Percentiles rank a stretch among this genome's conserved stretches.
phyloP scores from a whole-genome alignment of 37 sponge, comb jelly and placozoan genomes.

The Eunapius fragilis region DNA sequence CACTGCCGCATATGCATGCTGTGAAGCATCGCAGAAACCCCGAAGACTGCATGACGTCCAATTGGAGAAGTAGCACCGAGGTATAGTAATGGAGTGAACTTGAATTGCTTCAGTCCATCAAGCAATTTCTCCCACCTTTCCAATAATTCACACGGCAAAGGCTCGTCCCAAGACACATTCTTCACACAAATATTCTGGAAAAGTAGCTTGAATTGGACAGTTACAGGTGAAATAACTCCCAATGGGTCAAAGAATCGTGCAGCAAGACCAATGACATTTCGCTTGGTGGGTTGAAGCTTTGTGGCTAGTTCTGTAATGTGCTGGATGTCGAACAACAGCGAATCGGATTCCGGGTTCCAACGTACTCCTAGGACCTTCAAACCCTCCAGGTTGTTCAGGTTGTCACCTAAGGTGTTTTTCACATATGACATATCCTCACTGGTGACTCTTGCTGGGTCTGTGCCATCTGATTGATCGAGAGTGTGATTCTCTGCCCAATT shows the following conservation, averaged over 20 bases:
- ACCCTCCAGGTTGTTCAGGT: too few species aligned
- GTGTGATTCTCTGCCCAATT: too few species aligned
- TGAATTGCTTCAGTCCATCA: background rate
- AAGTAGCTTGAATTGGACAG: conserved; percentile 12
- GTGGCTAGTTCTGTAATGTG: too few species aligned
- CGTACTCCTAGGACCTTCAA: too few species aligned
- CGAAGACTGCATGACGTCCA: background rate
- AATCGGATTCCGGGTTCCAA: too few species aligned
- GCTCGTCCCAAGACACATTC: conserved; percentile 5
- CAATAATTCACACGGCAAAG: background rate
- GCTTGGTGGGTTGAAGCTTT: too few species aligned
- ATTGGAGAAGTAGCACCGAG: background rate
- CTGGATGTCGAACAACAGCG: too few species aligned
- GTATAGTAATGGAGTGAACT: background rate
- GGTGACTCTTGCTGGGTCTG: too few species aligned
- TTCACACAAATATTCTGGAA: conserved; percentile 7
- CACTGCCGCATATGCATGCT: conserved; percentile 16
- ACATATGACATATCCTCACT: too few species aligned
- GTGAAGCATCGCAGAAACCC: background rate
- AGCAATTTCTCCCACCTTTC: background rate
- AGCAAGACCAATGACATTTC: too few species aligned
- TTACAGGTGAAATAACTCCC: conserved; percentile 16
- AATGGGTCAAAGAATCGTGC: conserved; percentile 14
- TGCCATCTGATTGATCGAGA: too few species aligned
- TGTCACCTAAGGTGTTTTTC: too few species aligned